A percentile compares a stretch with the other conserved stretches of the same genome.
Conservation (phyloP, 2,797 vertebrate species). For the Liparis tanakae region DNA sequence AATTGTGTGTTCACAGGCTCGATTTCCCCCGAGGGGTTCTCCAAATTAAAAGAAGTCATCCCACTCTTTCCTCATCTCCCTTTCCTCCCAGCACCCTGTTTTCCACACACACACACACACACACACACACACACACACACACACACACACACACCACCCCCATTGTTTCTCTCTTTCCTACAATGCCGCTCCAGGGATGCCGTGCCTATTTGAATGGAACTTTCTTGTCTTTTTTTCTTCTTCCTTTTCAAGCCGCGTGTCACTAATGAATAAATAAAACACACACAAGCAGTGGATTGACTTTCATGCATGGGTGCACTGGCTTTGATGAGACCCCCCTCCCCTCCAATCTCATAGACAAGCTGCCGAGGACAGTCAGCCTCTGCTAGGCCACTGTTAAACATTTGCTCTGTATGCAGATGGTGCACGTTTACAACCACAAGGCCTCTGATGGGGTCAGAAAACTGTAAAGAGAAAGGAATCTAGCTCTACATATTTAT, state of each 20-base stretch:
- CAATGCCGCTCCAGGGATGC: conserved; percentile 71
- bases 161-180: conserved; percentile 52
- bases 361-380: conserved; percentile 74
- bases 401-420: conserved; percentile 65
- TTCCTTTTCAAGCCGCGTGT: conserved; percentile 77
- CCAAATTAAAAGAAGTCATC: conserved; percentile 86
- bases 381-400: conserved; percentile 60
- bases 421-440: conserved; percentile 47
- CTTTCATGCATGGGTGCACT: conserved; percentile 82
- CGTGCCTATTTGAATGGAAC: conserved; percentile 81
- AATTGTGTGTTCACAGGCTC: conserved; percentile 81
- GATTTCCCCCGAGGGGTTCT: conserved; percentile 82
- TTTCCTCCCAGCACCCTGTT: conserved; percentile 63
- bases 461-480: conserved; percentile 37
- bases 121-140: conserved; percentile 24
- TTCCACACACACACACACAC: conserved; percentile 33
- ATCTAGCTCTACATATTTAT: background rate
- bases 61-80: conserved; percentile 74
- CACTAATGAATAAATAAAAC: conserved; percentile 87
- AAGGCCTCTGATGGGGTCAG: conserved; percentile 34
- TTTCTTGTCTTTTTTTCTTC: conserved; percentile 74
- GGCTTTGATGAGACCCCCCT: conserved; percentile 75
- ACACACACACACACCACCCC: conserved; percentile 12
- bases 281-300: conserved; percentile 82
- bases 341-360: conserved; percentile 61